A percentile compares a stretch with the other conserved stretches of the same genome.
These are phyloP conservation scores for Calypte anna DNA, from an alignment of 2,113 vertebrate genomes.

Conservation along the genomic window DNA sequence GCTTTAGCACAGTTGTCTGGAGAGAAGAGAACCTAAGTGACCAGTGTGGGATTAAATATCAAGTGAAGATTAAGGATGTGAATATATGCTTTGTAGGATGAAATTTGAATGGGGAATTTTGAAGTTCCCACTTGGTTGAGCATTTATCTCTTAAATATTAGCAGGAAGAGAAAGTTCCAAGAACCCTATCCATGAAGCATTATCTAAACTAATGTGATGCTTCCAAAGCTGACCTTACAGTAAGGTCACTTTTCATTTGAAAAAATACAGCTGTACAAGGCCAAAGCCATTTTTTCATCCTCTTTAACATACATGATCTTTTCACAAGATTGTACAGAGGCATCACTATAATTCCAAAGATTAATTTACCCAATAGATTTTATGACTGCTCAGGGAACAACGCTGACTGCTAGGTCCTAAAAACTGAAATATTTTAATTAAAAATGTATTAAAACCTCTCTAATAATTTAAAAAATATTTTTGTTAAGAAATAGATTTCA, in stretches of 20 bases:
- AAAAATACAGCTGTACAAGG: not conserved
- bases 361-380: not conserved
- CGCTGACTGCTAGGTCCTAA: not conserved
- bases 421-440: not conserved
- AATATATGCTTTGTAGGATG: not conserved
- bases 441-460: not conserved
- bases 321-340: not conserved
- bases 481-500: not conserved
- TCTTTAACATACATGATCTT: not conserved
- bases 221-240: not conserved
- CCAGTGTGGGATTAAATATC: not conserved
- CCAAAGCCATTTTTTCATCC: not conserved
- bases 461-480: not conserved
- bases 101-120: not conserved
- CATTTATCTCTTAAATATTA: not conserved
- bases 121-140: rapidly evolving
- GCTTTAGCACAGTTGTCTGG: not conserved
- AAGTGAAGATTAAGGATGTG: not conserved
- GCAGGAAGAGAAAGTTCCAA: not conserved
- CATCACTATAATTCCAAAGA: not conserved
- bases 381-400: not conserved
- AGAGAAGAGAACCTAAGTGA: not conserved
- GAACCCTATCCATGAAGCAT: not conserved
- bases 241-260: not conserved
- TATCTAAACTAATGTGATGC: not conserved